phyloP scores from a whole-genome alignment of 2,797 vertebrate genomes.

The Sebastes itinus region DNA sequence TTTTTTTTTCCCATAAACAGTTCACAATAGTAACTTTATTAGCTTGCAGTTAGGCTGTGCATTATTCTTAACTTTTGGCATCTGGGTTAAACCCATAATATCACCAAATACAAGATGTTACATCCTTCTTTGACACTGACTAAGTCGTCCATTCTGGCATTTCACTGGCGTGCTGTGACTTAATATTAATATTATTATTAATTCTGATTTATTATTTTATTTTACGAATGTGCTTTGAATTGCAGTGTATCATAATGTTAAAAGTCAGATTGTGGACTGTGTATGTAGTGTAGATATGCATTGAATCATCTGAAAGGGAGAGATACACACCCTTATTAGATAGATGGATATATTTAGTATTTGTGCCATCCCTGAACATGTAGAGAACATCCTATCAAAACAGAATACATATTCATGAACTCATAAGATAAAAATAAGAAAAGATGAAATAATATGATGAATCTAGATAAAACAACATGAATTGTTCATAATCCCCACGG shows the following conservation, averaged over 20 bases:
- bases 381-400: conserved; percentile 11
- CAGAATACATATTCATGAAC: conserved; percentile 24
- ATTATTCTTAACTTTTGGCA: no score
- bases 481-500: conserved; percentile 39
- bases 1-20: no score
- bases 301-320: background rate
- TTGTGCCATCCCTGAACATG: background rate
- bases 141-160: no score
- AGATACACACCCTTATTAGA: background rate
- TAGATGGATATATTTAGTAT: background rate
- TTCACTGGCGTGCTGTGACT: no score
- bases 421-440: conserved; percentile 17
- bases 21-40: no score
- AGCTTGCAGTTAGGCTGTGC: no score
- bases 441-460: conserved; percentile 31
- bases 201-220: no score
- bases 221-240: background rate
- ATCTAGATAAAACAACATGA: conserved; percentile 48
- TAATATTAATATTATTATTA: no score
- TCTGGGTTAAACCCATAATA: no score
- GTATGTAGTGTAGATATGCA: background rate
- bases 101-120: no score
- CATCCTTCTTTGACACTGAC: no score
- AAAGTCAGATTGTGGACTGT: background rate
- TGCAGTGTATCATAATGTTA: background rate